Evolutionary conservation across 2,797 vertebrate species (phyloP).

Genomic region (Danio kyathit): DNA sequence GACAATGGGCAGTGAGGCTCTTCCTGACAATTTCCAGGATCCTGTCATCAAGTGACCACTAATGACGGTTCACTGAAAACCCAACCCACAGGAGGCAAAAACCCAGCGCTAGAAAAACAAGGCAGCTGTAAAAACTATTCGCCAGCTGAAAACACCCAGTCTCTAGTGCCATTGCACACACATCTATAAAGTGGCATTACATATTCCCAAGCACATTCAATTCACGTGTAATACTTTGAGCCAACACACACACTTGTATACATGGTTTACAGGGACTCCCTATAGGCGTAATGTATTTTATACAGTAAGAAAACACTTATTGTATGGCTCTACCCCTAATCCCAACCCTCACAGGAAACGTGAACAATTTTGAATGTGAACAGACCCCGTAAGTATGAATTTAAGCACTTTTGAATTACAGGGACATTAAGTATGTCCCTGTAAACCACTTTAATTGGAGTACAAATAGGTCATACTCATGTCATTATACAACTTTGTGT

Average conservation of each 20-base stretch:
- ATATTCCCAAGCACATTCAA: slow-evolving; percentile 25
- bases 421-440: too few species aligned
- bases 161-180: slow-evolving; percentile 38
- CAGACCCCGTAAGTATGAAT: too few species aligned
- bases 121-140: slow-evolving; percentile 34
- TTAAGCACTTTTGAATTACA: too few species aligned
- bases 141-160: slow-evolving; percentile 44
- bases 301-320: too few species aligned
- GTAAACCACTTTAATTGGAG: background rate
- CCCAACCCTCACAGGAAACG: too few species aligned
- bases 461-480: too few species aligned
- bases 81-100: slow-evolving; percentile 34
- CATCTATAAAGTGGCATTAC: slow-evolving; percentile 19
- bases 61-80: slow-evolving; percentile 29
- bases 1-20: slow-evolving; percentile 41
- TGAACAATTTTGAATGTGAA: too few species aligned
- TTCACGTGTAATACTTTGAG: slow-evolving; percentile 28
- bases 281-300: too few species aligned
- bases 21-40: slow-evolving; percentile 31
- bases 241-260: background rate
- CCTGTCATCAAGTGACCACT: background rate
- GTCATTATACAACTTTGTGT: too few species aligned
- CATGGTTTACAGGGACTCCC: too few species aligned
- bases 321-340: too few species aligned
- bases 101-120: slow-evolving; percentile 46